Percentiles rank a stretch among this genome's conserved stretches.
Evolutionary conservation across 2,888 invertebrate genomes (phyloP).

Genomic region (Drosophila algonquin): DNA sequence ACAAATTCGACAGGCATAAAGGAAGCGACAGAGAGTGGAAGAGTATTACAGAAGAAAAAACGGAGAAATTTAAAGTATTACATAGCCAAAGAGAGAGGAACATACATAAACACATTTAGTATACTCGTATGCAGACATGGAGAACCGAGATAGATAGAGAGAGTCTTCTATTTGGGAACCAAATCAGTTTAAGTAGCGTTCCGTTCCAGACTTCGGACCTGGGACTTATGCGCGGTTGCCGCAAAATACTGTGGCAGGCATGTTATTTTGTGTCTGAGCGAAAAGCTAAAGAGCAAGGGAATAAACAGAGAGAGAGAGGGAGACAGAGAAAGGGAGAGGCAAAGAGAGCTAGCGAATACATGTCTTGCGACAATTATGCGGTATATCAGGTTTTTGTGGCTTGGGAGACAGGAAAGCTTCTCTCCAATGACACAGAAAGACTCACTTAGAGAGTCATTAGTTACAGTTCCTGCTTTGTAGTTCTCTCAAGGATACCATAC

Average conservation of each 20-base stretch:
- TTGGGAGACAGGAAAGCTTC: neutral
- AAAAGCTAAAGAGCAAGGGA: neutral
- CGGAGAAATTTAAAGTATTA: too few species aligned
- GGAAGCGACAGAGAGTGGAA: neutral
- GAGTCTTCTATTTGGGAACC: neutral
- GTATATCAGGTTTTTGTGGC: slow-evolving; percentile 10
- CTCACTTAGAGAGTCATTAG: neutral
- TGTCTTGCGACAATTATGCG: slow-evolving; percentile 43
- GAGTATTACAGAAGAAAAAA: too few species aligned
- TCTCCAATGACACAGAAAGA: neutral
- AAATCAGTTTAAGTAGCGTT: too few species aligned
- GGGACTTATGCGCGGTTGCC: too few species aligned
- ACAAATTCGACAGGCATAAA: slow-evolving; percentile 12
- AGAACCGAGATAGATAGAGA: neutral
- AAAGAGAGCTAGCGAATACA: too few species aligned
- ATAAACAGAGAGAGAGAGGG: slow-evolving; percentile 15
- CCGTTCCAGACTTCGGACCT: too few species aligned
- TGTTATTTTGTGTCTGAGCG: slow-evolving; percentile 30
- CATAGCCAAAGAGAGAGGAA: too few species aligned
- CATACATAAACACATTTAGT: too few species aligned
- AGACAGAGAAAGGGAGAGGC: neutral
- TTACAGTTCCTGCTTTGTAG: neutral
- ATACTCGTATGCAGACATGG: too few species aligned
- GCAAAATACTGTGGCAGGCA: slow-evolving; percentile 28
- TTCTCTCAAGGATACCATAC: neutral